Conservation (phyloP, 2,113 vertebrate genomes). For the Myanophis thanlyinensis region DNA sequence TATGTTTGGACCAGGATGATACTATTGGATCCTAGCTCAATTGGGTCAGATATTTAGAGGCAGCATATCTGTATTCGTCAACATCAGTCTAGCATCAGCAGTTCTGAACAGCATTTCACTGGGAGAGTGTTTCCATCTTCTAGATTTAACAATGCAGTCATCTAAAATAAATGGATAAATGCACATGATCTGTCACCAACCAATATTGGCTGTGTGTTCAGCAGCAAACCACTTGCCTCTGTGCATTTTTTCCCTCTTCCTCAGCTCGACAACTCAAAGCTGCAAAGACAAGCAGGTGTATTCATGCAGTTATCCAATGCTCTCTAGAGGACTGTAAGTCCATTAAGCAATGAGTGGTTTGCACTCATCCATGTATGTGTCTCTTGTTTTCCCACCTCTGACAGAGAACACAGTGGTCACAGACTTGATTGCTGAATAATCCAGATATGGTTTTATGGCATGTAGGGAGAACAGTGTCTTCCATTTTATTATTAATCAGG, state of each 20-base stretch:
- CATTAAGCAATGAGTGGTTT: neutral
- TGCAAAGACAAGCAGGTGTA: slow-evolving; percentile 15
- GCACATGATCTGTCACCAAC: neutral
- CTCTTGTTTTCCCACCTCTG: slow-evolving; percentile 17
- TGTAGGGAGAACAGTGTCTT: neutral
- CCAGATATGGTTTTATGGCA: neutral
- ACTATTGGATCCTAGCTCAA: neutral
- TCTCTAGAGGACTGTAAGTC: neutral
- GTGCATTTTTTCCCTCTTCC: neutral
- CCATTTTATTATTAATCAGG: neutral
- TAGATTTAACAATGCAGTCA: slow-evolving; percentile 18
- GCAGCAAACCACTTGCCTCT: slow-evolving; percentile 6
- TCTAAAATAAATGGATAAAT: neutral
- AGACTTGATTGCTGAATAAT: slow-evolving; percentile 3
- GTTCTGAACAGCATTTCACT: neutral
- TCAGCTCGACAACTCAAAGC: slow-evolving; percentile 18
- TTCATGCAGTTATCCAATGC: neutral
- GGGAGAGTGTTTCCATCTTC: neutral
- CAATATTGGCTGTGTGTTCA: neutral
- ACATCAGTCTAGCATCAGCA: slow-evolving; percentile 36
- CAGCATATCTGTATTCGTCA: neutral
- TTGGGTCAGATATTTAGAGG: slow-evolving; percentile 13
- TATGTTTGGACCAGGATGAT: neutral
- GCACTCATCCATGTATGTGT: neutral
- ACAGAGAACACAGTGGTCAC: neutral